These are phyloP conservation scores for Campoletis sonorensis DNA, from an alignment of 1,140 invertebrate genomes.

Conservation along the genomic window DNA sequence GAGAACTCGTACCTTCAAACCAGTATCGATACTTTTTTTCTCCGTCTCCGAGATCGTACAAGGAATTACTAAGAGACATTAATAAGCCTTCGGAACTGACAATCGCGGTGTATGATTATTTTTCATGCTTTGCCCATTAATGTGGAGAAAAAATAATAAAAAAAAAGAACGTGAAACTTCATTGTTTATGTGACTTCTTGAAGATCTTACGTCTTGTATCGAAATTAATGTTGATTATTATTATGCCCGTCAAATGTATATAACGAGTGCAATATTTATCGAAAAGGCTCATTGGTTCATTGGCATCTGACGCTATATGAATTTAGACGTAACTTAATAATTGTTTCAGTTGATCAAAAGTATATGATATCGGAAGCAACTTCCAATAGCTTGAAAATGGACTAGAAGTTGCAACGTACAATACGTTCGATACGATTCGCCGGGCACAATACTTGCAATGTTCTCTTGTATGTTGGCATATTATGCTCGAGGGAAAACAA, in stretches of 20 bases:
- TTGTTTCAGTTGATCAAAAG: neutral
- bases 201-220: neutral
- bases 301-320: no score
- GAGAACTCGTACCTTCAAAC: constrained; percentile 16
- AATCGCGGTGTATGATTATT: neutral
- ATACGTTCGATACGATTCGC: neutral
- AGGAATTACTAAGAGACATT: neutral
- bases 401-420: neutral
- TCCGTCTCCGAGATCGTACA: neutral
- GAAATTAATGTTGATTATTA: neutral
- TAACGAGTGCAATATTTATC: neutral
- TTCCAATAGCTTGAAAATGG: neutral
- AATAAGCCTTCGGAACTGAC: neutral
- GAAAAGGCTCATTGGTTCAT: neutral
- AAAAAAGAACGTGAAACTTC: neutral
- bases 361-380: neutral
- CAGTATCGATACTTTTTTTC: constrained; percentile 30
- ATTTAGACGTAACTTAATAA: no score
- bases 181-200: no score
- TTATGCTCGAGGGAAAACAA: constrained; percentile 12
- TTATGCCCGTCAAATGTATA: no score
- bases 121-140: neutral
- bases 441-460: neutral
- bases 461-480: neutral
- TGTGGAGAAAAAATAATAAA: neutral